Base-by-base conservation (phyloP, 2,113 vertebrate species). In the Circaetus cinerascens region DNA sequence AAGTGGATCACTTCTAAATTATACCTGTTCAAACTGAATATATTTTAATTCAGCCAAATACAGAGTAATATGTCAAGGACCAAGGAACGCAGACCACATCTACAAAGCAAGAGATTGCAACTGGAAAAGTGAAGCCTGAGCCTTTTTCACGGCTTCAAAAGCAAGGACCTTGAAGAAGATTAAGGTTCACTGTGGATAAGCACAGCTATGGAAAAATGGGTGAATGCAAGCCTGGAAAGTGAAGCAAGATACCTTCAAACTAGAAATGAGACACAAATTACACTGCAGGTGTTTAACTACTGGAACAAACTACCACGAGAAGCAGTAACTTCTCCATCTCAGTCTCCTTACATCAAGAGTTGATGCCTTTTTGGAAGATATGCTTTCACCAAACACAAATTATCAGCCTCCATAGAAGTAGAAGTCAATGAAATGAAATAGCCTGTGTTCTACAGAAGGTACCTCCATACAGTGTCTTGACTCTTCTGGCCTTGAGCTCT, bases 221-320 rank as follows among this genome's bases (percentile, higher is more conserved):
- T 60, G 60, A 87, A 45, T 13, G 5, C 20, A 64, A 89, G 30
- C 34, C 46, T 64, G 56, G 22, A 74, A 87, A 95, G 46, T 53
- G 69, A 95, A 95, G 71, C 67, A 51, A 64, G 71, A 59, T 45
- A 84, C 40, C 60, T 86, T 92, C 64, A 78, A 74, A 78, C 51
- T 63, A 84, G 79, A 88, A 92, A 88, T 51, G 51, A 81, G 60
- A 45, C 50, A 90, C 43, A 95, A 77, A 90, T 90, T 63, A 77
- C n/a, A 53, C n/a, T 80, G 59, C 51, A 67, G 79, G 51, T 57
- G 72, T 88, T 96, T 86, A 88, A 80, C 67, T 83, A 81, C 56
- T 78, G 76, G 79, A 93, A 93, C 55, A 95, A 96, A 91, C 56
- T 78, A 81, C 64, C 34, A 86, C 51, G 55, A 74, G 60, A 77